Conservation (phyloP, 2,797 vertebrate species). For the Microcaecilia unicolor region DNA sequence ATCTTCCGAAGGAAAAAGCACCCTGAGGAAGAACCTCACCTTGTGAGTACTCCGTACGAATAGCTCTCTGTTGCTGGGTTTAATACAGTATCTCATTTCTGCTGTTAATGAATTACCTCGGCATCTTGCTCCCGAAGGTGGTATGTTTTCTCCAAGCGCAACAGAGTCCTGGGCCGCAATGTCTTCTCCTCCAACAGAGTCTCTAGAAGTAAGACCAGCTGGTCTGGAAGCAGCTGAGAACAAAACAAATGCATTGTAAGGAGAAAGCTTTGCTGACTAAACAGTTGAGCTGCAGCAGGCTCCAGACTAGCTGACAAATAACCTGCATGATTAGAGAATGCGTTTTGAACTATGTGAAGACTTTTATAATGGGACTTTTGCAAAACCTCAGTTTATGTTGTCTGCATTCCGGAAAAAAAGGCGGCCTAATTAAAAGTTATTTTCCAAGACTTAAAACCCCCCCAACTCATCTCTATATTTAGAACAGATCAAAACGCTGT, state of each 20-base stretch:
- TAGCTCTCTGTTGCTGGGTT: neutral
- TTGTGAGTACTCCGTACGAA: neutral
- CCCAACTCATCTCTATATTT: constrained; percentile 3
- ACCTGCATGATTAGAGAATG: neutral
- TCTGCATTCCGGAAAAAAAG: constrained; percentile 3
- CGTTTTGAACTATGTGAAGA: neutral
- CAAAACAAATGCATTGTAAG: constrained; percentile 28
- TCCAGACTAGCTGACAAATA: neutral
- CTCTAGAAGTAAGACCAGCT: constrained; percentile 87
- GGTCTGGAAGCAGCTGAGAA: constrained; percentile 77
- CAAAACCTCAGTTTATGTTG: neutral
- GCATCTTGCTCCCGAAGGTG: constrained; percentile 69
- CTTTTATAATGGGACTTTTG: neutral
- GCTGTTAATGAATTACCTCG: constrained; percentile 61
- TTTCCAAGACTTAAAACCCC: constrained; percentile 11
- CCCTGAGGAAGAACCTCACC: neutral
- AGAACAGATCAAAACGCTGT: constrained; percentile 8
- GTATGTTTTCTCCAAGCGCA: constrained; percentile 62
- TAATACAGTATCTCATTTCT: neutral
- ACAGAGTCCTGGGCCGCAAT: constrained; percentile 53
- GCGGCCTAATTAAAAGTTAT: neutral
- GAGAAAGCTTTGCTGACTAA: constrained; percentile 4
- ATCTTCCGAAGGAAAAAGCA: neutral
- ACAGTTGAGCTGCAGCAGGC: constrained; percentile 12
- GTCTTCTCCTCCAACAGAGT: constrained; percentile 71